phyloP scores from a whole-genome alignment of 2,797 vertebrate genomes.

The Leptoclinus maculatus region DNA sequence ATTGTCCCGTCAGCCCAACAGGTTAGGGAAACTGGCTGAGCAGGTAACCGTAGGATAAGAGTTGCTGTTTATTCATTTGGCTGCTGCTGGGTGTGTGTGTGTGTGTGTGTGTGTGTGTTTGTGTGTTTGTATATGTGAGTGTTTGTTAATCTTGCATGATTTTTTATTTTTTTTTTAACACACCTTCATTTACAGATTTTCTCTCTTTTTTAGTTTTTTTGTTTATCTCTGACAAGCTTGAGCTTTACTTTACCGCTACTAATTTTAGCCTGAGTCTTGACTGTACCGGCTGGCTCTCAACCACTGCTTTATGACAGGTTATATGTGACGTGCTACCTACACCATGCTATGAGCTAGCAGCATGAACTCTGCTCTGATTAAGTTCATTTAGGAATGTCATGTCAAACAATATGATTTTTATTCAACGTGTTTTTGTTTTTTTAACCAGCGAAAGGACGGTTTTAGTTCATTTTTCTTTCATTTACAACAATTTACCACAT shows the following conservation, averaged over 20 bases:
- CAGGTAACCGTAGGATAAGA: slow-evolving; percentile 90
- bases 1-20: slow-evolving; percentile 95
- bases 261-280: slow-evolving; percentile 26
- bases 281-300: slow-evolving; percentile 23
- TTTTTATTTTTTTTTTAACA: slow-evolving; percentile 20
- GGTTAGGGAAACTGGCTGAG: slow-evolving; percentile 98
- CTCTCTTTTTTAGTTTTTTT: slow-evolving; percentile 5
- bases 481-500: not conserved
- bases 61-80: slow-evolving; percentile 61
- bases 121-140: slow-evolving; percentile 1
- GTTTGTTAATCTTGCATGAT: slow-evolving; percentile 68
- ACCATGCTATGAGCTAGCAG: slow-evolving; percentile 31
- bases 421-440: not conserved
- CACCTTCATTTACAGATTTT: slow-evolving; percentile 30
- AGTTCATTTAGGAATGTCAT: not conserved
- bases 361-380: slow-evolving; percentile 28
- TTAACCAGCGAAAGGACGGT: no score
- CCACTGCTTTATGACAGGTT: slow-evolving; percentile 20
- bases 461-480: not conserved
- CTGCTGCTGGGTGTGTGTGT: slow-evolving; percentile 58
- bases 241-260: slow-evolving; percentile 35
- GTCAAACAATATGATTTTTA: not conserved
- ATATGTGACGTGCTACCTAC: slow-evolving; percentile 2
- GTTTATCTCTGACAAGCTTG: slow-evolving; percentile 39
- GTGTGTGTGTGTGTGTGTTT: slow-evolving; percentile 23